Evolutionary conservation across 2,113 vertebrate species (phyloP), one percentile per base, ranked within the genome.

Genomic region (Lates calcarifer): DNA sequence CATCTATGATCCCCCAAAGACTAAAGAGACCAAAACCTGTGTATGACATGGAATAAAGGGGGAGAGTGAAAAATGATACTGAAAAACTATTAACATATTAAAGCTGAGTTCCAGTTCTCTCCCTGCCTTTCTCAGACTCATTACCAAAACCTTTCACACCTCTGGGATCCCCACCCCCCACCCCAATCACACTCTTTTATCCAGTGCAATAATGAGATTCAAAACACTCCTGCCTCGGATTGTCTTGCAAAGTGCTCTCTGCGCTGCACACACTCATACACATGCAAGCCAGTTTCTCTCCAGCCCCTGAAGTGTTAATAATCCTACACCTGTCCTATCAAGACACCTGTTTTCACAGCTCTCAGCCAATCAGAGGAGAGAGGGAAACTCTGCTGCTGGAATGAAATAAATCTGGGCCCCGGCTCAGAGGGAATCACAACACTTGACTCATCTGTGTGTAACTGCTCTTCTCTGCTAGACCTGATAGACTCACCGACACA

Each of bases 271-370:
- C 76, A 39, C 68, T 75, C 79, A 85, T 57, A 63, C 73, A 77
- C 75, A 82, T 85, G 79, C 47, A 67, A 68, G 56, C 31, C 73
- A 74, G 87, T 93, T 93, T 92, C 91, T 90, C 82, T 84, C 85
- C 89, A 85, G 86, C 47, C 72, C 15, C 35, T 74, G 41, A 90
- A 91, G 91, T 66, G 91, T 93, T 94, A 94, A 93, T 41, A 13
- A 78, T 75, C 60, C 82, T 88, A 90, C 94, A 95, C 94, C 94
- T 95, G 95, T 95, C 90, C 92, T 90, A 93, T 94, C 92, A 91
- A 91, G 92, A 90, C 94, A 96, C 95, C 94, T 96, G 95, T 94
- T 86, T 86, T 90, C 79, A 26, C 58, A 29, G 15, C 74, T 79
- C 65, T 81, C 81, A 76, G 92, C 95, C 95, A 96, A 96, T 95